Percentiles rank a stretch among this genome's conserved stretches.
phyloP scores from a whole-genome alignment of 1,140 invertebrate species.

The Drosophila lowei region DNA sequence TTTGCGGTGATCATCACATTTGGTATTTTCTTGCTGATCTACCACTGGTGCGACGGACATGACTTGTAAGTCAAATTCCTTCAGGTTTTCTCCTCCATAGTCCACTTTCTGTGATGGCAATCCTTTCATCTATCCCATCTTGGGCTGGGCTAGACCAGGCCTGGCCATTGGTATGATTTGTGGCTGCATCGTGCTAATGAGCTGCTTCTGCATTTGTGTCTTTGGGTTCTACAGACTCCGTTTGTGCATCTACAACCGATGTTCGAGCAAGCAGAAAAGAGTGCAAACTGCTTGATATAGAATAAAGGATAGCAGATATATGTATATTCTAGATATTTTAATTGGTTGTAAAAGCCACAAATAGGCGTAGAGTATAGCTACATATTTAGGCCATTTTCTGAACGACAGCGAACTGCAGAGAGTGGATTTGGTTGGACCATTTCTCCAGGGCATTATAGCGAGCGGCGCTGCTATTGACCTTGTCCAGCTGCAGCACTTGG shows the following conservation, averaged over 20 bases:
- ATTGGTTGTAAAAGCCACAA: conserved; percentile 5
- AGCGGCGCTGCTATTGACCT: conserved; percentile 91
- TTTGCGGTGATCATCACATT: conserved; percentile 86
- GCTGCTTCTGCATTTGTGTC: conserved; percentile 50
- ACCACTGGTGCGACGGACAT: conserved; percentile 88
- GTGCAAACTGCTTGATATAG: conserved; percentile 16
- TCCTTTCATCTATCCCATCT: conserved; percentile 66
- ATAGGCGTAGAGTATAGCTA: neutral
- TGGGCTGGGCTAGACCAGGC: conserved; percentile 66
- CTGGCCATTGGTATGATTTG: conserved; percentile 59
- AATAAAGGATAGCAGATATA: neutral
- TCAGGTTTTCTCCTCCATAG: neutral
- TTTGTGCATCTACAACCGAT: conserved; percentile 36
- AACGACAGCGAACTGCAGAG: conserved; percentile 94
- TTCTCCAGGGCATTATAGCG: conserved; percentile 97
- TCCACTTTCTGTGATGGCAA: conserved; percentile 43
- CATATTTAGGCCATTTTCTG: conserved; percentile 91
- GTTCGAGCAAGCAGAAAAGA: conserved; percentile 13
- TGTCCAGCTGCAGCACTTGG: conserved; percentile 95
- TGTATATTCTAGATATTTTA: conserved; percentile 21
- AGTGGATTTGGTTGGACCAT: conserved; percentile 96
- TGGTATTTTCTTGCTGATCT: conserved; percentile 88
- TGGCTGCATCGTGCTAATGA: conserved; percentile 53
- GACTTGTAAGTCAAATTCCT: conserved; percentile 83
- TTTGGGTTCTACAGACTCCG: conserved; percentile 58